Percentiles rank a stretch among this genome's conserved stretches.
These are phyloP conservation scores for Caenorhabditis latens DNA, from an alignment of 1,140 invertebrate genomes.

Conservation along the genomic window DNA sequence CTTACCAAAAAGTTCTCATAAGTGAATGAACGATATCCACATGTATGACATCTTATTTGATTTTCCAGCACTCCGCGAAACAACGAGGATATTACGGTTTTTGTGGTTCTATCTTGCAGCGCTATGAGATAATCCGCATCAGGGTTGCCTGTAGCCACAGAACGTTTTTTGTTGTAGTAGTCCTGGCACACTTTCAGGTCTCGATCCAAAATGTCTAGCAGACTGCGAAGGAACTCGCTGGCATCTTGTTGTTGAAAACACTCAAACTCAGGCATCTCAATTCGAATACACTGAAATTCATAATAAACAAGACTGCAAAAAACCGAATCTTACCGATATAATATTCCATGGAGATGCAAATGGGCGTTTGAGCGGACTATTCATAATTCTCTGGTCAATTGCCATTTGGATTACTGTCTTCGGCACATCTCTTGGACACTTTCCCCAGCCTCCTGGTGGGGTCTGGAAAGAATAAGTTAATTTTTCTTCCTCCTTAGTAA, in stretches of 20 bases:
- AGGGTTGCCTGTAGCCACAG: neutral
- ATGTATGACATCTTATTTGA: constrained; percentile 52
- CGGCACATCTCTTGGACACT: neutral
- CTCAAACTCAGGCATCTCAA: constrained; percentile 16
- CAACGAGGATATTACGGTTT: constrained; percentile 3
- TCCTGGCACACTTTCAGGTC: constrained; percentile 9
- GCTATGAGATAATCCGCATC: neutral
- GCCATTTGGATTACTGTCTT: constrained; percentile 25
- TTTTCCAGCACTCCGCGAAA: constrained; percentile 52
- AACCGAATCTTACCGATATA: no score
- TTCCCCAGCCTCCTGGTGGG: constrained; percentile 4
- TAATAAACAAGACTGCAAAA: no score
- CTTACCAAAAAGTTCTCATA: constrained; percentile 54
- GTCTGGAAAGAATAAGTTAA: neutral
- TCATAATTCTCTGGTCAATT: neutral
- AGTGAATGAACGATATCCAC: constrained; percentile 32
- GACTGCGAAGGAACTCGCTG: constrained; percentile 35
- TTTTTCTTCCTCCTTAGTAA: neutral
- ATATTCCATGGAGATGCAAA: constrained; percentile 25
- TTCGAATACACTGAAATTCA: constrained; percentile 40
- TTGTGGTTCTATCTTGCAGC: neutral
- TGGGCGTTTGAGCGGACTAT: neutral
- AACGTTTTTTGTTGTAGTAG: neutral
- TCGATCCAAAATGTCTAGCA: constrained; percentile 9
- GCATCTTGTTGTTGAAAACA: constrained; percentile 51